Evolutionary conservation across 2,888 invertebrate genomes (phyloP).

Genomic region (Drosophila niveifrons): DNA sequence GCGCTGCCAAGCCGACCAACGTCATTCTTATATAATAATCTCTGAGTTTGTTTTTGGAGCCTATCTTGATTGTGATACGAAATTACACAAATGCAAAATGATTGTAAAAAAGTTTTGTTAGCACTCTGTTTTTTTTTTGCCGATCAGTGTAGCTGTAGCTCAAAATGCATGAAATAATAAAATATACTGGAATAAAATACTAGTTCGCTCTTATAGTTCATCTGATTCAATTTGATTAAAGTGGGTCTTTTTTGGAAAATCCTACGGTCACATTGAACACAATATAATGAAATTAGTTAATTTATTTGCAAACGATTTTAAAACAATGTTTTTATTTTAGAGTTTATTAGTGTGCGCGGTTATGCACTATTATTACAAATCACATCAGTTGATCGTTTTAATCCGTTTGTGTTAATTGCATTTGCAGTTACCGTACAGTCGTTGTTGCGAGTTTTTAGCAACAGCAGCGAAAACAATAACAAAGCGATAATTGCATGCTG

Average conservation of each 20-base stretch:
- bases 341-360: constrained; percentile 3
- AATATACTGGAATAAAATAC: not conserved
- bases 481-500: constrained; percentile 39
- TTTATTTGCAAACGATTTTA: constrained; percentile 31
- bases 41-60: constrained; percentile 60
- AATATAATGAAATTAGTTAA: constrained; percentile 12
- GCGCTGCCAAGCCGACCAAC: constrained; percentile 83
- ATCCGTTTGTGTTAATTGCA: constrained; percentile 2
- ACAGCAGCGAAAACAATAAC: constrained; percentile 42
- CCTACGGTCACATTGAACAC: not conserved
- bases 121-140: constrained; percentile 33
- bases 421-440: not conserved
- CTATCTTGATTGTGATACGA: constrained; percentile 60
- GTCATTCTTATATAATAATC: constrained; percentile 79
- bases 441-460: constrained; percentile 3
- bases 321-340: constrained; percentile 10
- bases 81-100: not conserved
- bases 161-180: not conserved
- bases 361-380: constrained; percentile 13
- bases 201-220: not conserved
- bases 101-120: constrained; percentile 30
- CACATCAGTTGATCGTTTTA: constrained; percentile 8
- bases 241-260: not conserved
- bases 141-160: constrained; percentile 20
- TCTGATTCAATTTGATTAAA: not conserved